phyloP scores from a whole-genome alignment of 2,113 vertebrate species.

The Lipophrys pholis region DNA sequence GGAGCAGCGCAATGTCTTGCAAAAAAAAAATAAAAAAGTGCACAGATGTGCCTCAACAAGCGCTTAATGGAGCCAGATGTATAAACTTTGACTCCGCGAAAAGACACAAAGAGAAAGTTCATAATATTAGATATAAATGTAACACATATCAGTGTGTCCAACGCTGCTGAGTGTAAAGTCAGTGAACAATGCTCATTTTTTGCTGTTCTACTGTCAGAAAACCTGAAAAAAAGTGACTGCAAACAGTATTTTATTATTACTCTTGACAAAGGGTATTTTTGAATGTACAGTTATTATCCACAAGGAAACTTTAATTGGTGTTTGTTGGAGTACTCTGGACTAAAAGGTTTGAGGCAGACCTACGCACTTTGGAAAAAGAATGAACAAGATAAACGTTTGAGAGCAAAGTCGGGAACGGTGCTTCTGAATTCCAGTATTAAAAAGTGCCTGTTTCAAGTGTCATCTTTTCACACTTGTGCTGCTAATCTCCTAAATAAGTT shows the following conservation, averaged over 20 bases:
- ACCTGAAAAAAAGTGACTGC: too few species aligned
- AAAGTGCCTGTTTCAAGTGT: slow-evolving; percentile 50
- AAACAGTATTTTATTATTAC: too few species aligned
- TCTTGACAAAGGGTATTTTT: too few species aligned
- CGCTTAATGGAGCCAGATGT: background rate
- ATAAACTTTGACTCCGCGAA: background rate
- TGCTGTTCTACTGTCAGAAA: too few species aligned
- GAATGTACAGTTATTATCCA: background rate
- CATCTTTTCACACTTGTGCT: slow-evolving; percentile 37
- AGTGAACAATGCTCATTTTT: background rate
- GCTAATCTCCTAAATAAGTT: slow-evolving; percentile 49
- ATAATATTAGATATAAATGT: background rate
- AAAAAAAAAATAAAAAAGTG: background rate
- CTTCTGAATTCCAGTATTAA: slow-evolving; percentile 26
- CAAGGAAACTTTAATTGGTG: background rate
- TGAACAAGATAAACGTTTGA: slow-evolving; percentile 16
- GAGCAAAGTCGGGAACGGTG: background rate
- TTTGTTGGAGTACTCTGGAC: background rate
- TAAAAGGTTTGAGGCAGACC: slow-evolving; percentile 24
- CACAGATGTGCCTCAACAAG: background rate
- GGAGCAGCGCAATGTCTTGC: slow-evolving; percentile 3
- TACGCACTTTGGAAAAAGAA: background rate
- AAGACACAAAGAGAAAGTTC: background rate
- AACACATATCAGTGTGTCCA: background rate
- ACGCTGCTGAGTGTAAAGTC: background rate